Conservation (phyloP, 2,113 vertebrate species). For the Mirounga angustirostris region DNA sequence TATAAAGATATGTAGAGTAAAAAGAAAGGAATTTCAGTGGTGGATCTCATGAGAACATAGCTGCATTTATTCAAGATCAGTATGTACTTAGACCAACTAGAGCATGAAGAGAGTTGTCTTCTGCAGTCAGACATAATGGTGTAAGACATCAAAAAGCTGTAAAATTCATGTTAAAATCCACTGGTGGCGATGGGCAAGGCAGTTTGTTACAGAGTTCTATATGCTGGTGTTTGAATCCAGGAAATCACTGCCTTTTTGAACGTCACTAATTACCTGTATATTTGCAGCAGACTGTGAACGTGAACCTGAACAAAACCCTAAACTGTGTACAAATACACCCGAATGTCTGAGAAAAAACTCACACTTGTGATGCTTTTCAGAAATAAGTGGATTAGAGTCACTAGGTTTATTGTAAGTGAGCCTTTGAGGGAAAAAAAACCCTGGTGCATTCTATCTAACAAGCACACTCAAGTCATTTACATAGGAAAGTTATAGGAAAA, state of each 20-base stretch:
- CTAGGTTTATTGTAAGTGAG: neutral
- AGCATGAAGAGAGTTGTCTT: neutral
- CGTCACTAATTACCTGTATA: neutral
- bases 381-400: neutral
- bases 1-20: neutral
- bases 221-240: neutral
- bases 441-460: neutral
- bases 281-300: neutral
- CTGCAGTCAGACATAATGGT: neutral
- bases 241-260: neutral
- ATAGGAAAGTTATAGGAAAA: neutral
- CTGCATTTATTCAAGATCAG: neutral
- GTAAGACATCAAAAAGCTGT: neutral
- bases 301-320: neutral
- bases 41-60: neutral
- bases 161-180: conserved; percentile 37
- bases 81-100: neutral
- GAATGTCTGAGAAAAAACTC: neutral
- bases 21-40: conserved; percentile 12
- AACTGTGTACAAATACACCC: neutral
- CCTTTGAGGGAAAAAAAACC: neutral
- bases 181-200: neutral
- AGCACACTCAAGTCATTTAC: neutral
- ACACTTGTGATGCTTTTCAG: neutral
- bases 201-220: neutral